phyloP scores from a whole-genome alignment of 2,113 vertebrate species.

The Mesembrinibis cayennensis region DNA sequence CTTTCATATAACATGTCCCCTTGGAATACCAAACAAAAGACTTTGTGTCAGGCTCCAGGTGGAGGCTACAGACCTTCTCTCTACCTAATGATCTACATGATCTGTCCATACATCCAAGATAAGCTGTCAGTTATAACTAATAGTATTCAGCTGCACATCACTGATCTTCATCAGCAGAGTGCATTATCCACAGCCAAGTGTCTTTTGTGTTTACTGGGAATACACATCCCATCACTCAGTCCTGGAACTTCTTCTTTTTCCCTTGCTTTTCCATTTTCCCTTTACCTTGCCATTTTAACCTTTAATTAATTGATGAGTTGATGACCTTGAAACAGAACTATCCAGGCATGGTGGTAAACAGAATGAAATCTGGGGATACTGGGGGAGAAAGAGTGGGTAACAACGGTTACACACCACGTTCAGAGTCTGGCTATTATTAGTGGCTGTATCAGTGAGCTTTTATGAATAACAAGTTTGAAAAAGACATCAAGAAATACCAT shows the following conservation, averaged over 20 bases:
- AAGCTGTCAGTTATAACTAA: neutral
- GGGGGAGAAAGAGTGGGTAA: neutral
- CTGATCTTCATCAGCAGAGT: conserved; percentile 24
- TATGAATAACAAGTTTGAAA: neutral
- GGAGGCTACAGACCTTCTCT: neutral
- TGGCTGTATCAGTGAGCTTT: neutral
- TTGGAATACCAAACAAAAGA: neutral
- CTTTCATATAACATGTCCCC: neutral
- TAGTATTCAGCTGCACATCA: neutral
- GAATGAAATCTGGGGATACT: neutral
- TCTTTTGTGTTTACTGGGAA: neutral
- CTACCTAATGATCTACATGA: neutral
- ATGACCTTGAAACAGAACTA: conserved; percentile 6
- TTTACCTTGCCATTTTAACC: neutral
- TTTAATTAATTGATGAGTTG: conserved; percentile 20
- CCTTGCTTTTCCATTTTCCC: neutral
- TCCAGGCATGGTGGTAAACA: neutral
- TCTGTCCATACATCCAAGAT: neutral
- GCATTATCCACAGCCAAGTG: neutral
- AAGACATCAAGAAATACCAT: neutral
- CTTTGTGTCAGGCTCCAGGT: neutral
- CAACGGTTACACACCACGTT: neutral
- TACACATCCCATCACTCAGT: neutral
- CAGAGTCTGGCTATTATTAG: neutral
- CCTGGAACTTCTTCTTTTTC: neutral